These are phyloP conservation scores for Aramus guarauna DNA, from an alignment of 2,113 vertebrate genomes.

Conservation along the genomic window DNA sequence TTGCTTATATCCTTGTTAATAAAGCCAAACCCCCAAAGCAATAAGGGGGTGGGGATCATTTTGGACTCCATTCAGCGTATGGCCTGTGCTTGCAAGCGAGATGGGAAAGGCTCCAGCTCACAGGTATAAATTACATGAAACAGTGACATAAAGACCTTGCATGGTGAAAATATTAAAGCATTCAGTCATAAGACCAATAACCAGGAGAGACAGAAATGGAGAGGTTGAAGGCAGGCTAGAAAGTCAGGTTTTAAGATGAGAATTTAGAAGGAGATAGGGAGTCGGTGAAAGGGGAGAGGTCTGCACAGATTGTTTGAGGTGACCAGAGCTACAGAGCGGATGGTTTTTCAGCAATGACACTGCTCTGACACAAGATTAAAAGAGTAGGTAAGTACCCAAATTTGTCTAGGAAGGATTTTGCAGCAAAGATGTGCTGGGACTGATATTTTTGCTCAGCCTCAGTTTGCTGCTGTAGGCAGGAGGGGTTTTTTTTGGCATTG, in stretches of 20 bases:
- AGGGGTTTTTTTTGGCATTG: background rate
- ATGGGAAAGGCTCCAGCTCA: conserved; percentile 62
- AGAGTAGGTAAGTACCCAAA: conserved; percentile 17
- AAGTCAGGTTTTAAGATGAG: conserved; percentile 65
- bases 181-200: conserved; percentile 72
- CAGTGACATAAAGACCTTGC: conserved; percentile 70
- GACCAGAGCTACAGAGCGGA: conserved; percentile 24
- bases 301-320: conserved; percentile 55
- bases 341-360: conserved; percentile 4
- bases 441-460: background rate
- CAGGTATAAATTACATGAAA: conserved; percentile 68
- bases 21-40: conserved; percentile 67
- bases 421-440: background rate
- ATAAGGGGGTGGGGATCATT: conserved; percentile 59
- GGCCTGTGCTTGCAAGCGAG: conserved; percentile 32
- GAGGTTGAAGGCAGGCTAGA: conserved; percentile 54
- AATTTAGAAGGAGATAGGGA: conserved; percentile 48
- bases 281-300: conserved; percentile 20
- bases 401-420: conserved; percentile 34
- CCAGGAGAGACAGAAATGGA: conserved; percentile 64
- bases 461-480: background rate
- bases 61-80: conserved; percentile 17
- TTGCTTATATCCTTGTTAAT: conserved; percentile 68
- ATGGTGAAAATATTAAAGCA: conserved; percentile 73
- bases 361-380: conserved; percentile 31